A percentile compares a stretch with the other conserved stretches of the same genome.
Evolutionary conservation across 1,140 invertebrate species (phyloP).

Genomic region (Papilio helenus): DNA sequence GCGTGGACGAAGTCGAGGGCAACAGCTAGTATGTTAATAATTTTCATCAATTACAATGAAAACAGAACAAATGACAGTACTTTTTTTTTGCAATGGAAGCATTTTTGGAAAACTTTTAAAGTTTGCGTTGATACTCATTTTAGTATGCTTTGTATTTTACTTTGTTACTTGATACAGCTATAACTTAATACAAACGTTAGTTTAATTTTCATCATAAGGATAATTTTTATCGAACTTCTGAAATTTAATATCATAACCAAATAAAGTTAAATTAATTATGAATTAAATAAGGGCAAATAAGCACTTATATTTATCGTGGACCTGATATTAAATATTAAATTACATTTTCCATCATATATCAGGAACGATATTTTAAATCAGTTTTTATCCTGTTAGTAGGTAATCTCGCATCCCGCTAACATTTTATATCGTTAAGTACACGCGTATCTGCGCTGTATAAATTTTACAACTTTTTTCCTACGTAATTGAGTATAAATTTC

Average conservation of each 20-base stretch:
- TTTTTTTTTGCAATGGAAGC: no score
- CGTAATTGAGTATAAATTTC: neutral
- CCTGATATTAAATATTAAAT: neutral
- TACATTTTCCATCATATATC: slow-evolving; percentile 11
- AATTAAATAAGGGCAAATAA: neutral
- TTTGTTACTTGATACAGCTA: no score
- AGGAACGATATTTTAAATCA: slow-evolving; percentile 18
- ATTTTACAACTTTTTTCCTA: slow-evolving; percentile 1
- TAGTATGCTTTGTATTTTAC: no score
- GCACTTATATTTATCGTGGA: neutral
- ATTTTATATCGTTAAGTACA: neutral
- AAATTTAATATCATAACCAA: neutral
- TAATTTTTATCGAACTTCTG: neutral
- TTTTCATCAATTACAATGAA: no score
- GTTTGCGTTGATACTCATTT: no score
- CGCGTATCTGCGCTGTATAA: neutral
- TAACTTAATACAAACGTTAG: no score
- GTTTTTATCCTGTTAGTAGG: slow-evolving; percentile 22
- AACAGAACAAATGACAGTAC: no score
- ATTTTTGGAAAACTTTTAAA: no score
- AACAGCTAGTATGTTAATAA: no score
- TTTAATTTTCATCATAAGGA: neutral
- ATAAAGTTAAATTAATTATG: neutral
- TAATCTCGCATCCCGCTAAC: neutral
- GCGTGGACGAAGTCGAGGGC: no score